These are phyloP conservation scores for Trichogramma evanescens DNA, from an alignment of 2,888 invertebrate species.

Conservation along the genomic window DNA sequence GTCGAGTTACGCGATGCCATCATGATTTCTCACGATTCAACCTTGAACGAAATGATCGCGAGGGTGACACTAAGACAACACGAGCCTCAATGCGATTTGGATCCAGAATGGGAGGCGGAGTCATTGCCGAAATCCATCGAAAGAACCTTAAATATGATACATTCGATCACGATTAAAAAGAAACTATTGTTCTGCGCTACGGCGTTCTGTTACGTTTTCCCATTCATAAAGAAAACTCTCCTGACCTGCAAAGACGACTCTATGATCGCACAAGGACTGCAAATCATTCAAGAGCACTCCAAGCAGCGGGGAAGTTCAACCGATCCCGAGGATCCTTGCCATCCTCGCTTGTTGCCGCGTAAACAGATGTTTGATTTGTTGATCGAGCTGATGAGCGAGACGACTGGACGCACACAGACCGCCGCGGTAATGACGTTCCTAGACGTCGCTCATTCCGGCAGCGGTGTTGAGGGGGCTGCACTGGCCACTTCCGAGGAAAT, in stretches of 20 bases:
- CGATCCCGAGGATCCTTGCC: constrained; percentile 53
- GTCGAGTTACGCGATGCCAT: constrained; percentile 56
- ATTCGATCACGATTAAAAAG: constrained; percentile 49
- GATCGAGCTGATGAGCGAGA: constrained; percentile 66
- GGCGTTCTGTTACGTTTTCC: constrained; percentile 77
- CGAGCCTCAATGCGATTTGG: constrained; percentile 74
- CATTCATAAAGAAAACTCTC: constrained; percentile 62
- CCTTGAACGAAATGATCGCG: constrained; percentile 58
- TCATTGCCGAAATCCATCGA: constrained; percentile 56
- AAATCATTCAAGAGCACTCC: constrained; percentile 68
- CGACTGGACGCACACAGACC: constrained; percentile 66
- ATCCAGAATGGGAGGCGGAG: constrained; percentile 70
- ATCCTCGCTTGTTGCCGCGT: constrained; percentile 74
- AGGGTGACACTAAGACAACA: constrained; percentile 64
- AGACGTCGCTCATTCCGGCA: constrained; percentile 70
- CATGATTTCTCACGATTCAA: constrained; percentile 46
- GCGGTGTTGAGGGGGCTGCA: constrained; percentile 60
- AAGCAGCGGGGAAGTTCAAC: constrained; percentile 52
- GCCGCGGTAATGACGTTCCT: constrained; percentile 73
- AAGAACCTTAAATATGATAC: constrained; percentile 58
- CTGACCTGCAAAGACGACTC: constrained; percentile 51
- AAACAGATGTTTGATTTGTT: constrained; percentile 75
- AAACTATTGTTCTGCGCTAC: constrained; percentile 58
- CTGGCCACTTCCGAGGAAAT: constrained; percentile 64
- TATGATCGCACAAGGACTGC: constrained; percentile 56